These are phyloP conservation scores for Chelonus formosanus DNA, from an alignment of 2,888 invertebrate genomes.

Conservation along the genomic window DNA sequence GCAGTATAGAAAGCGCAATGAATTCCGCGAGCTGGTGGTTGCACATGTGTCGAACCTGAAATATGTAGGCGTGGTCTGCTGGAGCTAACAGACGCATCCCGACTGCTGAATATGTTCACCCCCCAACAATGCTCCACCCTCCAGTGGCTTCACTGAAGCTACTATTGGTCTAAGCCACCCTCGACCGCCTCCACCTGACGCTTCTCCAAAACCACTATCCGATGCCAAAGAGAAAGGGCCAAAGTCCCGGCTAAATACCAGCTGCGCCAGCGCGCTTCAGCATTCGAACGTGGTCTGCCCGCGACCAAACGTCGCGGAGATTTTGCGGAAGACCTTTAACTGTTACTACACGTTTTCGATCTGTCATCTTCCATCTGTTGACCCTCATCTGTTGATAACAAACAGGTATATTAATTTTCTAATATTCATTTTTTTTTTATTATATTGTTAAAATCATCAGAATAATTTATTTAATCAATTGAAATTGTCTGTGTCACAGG, in stretches of 20 bases:
- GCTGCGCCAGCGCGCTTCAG: constrained; percentile 54
- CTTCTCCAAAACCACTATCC: constrained; percentile 48
- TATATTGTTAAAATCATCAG: background rate
- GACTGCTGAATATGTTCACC: constrained; percentile 64
- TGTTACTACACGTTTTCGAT: constrained; percentile 22
- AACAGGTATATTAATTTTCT: constrained; percentile 11
- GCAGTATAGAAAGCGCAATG: constrained; percentile 35
- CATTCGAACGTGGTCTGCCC: constrained; percentile 61
- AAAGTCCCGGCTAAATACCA: constrained; percentile 56
- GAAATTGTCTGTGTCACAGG: constrained; percentile 18
- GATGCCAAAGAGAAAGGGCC: constrained; percentile 41
- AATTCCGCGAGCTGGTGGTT: constrained; percentile 37
- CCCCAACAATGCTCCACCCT: constrained; percentile 50
- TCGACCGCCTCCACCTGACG: constrained; percentile 61
- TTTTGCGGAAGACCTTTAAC: background rate
- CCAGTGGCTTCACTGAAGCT: constrained; percentile 50
- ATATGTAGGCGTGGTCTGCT: constrained; percentile 65
- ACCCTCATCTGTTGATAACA: background rate
- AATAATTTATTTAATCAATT: constrained; percentile 7
- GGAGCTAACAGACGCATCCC: constrained; percentile 62
- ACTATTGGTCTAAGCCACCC: constrained; percentile 60
- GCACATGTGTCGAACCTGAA: constrained; percentile 65
- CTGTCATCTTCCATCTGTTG: constrained; percentile 9
- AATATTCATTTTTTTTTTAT: background rate
- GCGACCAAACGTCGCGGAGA: constrained; percentile 44